Evolutionary conservation across 2,797 vertebrate species (phyloP), one percentile per base, ranked within the genome.

Genomic region (Enteromius argenteus): DNA sequence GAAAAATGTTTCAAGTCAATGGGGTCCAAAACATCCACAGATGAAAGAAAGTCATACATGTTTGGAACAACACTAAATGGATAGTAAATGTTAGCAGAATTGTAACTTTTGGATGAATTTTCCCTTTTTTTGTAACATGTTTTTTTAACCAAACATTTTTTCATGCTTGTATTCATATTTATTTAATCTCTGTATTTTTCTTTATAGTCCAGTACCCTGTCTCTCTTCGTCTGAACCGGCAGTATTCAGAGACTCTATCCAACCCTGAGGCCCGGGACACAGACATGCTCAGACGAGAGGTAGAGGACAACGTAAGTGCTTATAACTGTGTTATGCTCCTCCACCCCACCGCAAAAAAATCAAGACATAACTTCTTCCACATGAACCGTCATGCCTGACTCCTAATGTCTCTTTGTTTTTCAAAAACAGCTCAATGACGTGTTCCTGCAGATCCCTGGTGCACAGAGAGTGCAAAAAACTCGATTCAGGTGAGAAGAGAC

Each of bases 291-390:
- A 94, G 95, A 83, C 95, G 94, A 86, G 97, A 98, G 80, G 97
- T 97, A 85, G 93, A 97, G 17, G 96, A 99, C 32, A 98, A 97
- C 0, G 98, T 99, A 92, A 83, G 97, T 86, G 32, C 35, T 81
- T 42, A 49, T 56, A 69, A 44, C 73, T 14, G 17, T 60, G 13
- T 35, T 35, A 56, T 76, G n/a, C 23, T 39, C 13, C 4, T 5
- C n/a, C 19, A 53, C 14, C 6, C 30, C 15, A 30, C 1, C 13
- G 23, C 27, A 17, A 44, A 32, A 69, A 46, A 46, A 60, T 0
- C 21, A 27, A 62, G 23, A 19, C n/a, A 10, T 1, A 51, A 51
- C 30, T 17, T 39, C 30, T 76, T 2, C 0, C 23, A 44, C 37
- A n/a, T 77, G 72, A 83, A 56, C 11, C 14, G 1, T 79, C 37